These are phyloP conservation scores for Calliopsis andreniformis DNA, from an alignment of 1,140 invertebrate genomes.

Conservation along the genomic window DNA sequence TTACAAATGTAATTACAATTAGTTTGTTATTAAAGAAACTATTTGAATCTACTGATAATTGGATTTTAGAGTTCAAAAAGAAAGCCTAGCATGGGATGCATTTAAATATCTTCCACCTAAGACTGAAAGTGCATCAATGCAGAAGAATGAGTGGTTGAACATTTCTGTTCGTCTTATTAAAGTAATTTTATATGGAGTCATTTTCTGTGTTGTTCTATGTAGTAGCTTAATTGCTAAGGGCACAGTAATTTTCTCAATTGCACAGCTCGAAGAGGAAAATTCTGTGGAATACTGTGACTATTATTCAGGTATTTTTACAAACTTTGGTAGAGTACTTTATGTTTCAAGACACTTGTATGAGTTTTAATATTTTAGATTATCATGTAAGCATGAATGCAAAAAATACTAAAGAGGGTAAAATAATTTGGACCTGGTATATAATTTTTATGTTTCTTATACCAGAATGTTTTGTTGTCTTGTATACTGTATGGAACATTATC, in stretches of 20 bases:
- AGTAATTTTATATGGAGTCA: slow-evolving; percentile 89
- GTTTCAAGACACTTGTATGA: slow-evolving; percentile 81
- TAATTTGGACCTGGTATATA: slow-evolving; percentile 95
- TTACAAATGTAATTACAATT: neutral
- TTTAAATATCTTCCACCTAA: slow-evolving; percentile 92
- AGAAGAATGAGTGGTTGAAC: slow-evolving; percentile 90
- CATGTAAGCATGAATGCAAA: neutral
- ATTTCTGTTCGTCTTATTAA: slow-evolving; percentile 90
- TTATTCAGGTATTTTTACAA: slow-evolving; percentile 84
- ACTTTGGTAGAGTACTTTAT: slow-evolving; percentile 84
- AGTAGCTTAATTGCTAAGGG: slow-evolving; percentile 91
- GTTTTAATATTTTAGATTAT: neutral
- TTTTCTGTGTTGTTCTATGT: slow-evolving; percentile 89
- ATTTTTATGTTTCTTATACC: slow-evolving; percentile 91
- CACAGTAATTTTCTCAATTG: slow-evolving; percentile 92
- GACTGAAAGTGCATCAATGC: slow-evolving; percentile 91
- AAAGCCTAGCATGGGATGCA: slow-evolving; percentile 95
- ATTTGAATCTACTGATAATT: neutral
- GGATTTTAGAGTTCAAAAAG: slow-evolving; percentile 73
- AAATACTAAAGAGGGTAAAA: slow-evolving; percentile 86
- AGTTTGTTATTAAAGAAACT: neutral
- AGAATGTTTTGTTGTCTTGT: slow-evolving; percentile 90
- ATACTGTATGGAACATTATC: slow-evolving; percentile 89
- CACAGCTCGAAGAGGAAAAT: slow-evolving; percentile 88
- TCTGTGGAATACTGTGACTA: slow-evolving; percentile 88